Base-by-base conservation (phyloP, 2,797 vertebrate genomes). In the Numenius phaeopus region DNA sequence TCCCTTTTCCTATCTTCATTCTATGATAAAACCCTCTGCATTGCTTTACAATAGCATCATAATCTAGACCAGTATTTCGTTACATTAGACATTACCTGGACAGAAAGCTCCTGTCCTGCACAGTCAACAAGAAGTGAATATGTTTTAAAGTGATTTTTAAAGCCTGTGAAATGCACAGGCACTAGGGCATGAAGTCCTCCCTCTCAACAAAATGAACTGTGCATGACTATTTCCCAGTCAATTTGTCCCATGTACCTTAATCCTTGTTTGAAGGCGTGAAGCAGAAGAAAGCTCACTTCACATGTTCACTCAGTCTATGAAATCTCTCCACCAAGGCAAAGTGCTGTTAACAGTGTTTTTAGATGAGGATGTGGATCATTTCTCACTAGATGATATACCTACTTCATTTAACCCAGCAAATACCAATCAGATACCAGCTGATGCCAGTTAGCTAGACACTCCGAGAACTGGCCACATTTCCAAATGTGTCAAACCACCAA, bases 401-500 rank as follows among this genome's bases (percentile, higher is more conserved):
- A 39, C 23, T 32, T 22, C 50, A 59, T 50, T 64, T 47, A 76
- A 54, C 57, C 29, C 69, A 58, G 49, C 39, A 83, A 62, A n/a
- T 11, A 69, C 16, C 84, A 46, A 2, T 34, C 49, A 50, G n/a
- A 29, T 10, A 20, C 26, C 24, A 70, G 84, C 40, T 42, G 49
- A 42, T 18, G 62, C 61, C 77, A 55, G 42, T 39, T 70, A 72
- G 58, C 72, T 9, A 55, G 16, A 37, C 72, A 65, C 61, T 47
- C 46, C 0, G 0, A 90, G 54, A 64, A 49, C 64, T 5, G 52
- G 47, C 29, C 0, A 1, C n/a, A 27, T 16, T 76, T 72, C 50
- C 50, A 50, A 49, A 65, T 3, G 11, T 32, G 15, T 75, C 83
- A 72, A 32, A 37, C 61, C 70, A 62, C 42, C 76, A 30, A 26